Evolutionary conservation across 1,140 invertebrate species (phyloP), one percentile per base, ranked within the genome.

Genomic region (Papilio aristodemus): DNA sequence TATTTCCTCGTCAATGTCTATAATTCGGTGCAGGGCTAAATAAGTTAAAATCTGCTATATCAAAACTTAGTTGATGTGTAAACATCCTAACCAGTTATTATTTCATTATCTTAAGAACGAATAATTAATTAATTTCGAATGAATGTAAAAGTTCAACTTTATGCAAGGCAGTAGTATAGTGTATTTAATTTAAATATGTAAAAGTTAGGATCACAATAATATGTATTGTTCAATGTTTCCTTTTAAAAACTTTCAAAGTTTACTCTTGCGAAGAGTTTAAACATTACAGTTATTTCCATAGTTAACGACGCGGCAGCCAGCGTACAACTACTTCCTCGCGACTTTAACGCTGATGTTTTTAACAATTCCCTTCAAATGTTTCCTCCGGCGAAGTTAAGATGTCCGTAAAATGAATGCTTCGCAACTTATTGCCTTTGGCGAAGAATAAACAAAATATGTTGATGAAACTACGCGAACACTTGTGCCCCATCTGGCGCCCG

Each of bases 291-390:
- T 54, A 54, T 54, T 54, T 54, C 46, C 46, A 54, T 54, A 54
- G 46, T 54, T 54, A 54, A 54, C 46, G 46, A 54, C 10, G 19
- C 46, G n/a, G 46, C 46, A 54, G 22, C 46, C 46, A 19, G 10
- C 46, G 46, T 22, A 54, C 19, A 54, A 54, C 46, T 54, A 54
- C 46, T 54, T 54, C 17, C 46, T 25, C 8, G 32, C 36, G 27
- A 19, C 32, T 38, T 32, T 27, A 27, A 57, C 59, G 9, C 32
- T 37, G 59, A 32, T 62, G 14, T 19, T 62, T 62, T 62, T 62
- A 62, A 62, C 59, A 62, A 38, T 62, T 62, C 36, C 59, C 59
- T 62, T 62, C 59, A 62, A 62, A 62, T 38, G 59, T 62, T 62
- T 39, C 32, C 32, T 36, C 36, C 14, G 14, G 14, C 59, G 32